Base-by-base conservation (phyloP, 1,140 invertebrate species). In the Drosophila chauvacae region DNA sequence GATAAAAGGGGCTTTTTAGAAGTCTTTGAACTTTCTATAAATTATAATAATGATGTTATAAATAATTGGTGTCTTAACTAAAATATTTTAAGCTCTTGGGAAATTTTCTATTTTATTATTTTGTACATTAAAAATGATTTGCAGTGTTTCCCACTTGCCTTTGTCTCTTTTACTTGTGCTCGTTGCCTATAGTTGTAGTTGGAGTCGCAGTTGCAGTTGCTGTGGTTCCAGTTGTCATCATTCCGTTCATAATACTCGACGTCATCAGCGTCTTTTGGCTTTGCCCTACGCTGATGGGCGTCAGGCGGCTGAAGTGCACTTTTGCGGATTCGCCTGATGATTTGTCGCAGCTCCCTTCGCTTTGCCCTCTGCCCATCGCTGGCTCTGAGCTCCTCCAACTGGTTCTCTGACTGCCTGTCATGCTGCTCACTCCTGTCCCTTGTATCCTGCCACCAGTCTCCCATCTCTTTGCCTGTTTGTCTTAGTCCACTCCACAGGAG, bases 221-320 rank as follows among this genome's bases (percentile, higher is more conserved):
- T 81, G 53, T 62, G 68, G 78, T 58, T 81, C 84, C 50, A 60
- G 83, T 65, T 88, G 84, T 80, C 84, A 83, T 88, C 84, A 75
- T 69, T 84, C 77, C 65, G 83, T 88, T 87, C 81, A 88, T 84
- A 87, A 80, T 84, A 80, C 84, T 81, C 73, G 62, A 80, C 83
- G 72, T 87, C 83, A 87, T 88, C 83, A 80, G 63, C 64, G 80
- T 80, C 84, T 88, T 83, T 78, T 77, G 55, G 65, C 63, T 60
- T 85, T 68, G 51, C 50, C 59, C 73, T 33, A 35, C 59, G 33
- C 28, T 63, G 72, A 56, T 75, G 77, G 70, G 51, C 58, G 58
- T 35, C 72, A 64, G 57, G 51, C 81, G 75, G 61, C 83, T 81
- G 72, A 81, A 88, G 84, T 90, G 84, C 84, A 88, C 84, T 88